Conservation (phyloP, 92 coral and sea anemone genomes). For the Epizoanthus ramosus region DNA sequence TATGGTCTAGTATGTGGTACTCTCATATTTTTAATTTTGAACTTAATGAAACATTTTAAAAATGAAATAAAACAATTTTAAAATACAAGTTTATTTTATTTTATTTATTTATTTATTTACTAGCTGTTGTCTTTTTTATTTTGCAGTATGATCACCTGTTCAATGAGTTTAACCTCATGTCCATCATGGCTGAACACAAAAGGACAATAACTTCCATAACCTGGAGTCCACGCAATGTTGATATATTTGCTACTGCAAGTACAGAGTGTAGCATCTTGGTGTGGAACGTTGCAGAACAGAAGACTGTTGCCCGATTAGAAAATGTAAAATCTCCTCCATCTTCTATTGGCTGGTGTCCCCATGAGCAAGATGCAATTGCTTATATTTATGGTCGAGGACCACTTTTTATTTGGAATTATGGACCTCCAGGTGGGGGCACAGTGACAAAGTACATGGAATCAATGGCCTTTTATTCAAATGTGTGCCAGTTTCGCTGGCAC, state of each 20-base stretch:
- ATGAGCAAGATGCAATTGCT: slow-evolving; percentile 69
- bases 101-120: too few relatives aligned
- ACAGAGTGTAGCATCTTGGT: slow-evolving; percentile 77
- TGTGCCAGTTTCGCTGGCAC: slow-evolving; percentile 97
- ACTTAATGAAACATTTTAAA: too few relatives aligned
- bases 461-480: slow-evolving; percentile 79
- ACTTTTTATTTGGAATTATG: slow-evolving; percentile 68
- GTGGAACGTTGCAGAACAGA: slow-evolving; percentile 89
- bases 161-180: slow-evolving; percentile 79
- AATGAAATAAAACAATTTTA: too few relatives aligned
- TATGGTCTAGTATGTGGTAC: too few relatives aligned
- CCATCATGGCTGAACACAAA: slow-evolving; percentile 89
- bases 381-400: slow-evolving; percentile 97
- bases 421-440: slow-evolving; percentile 62
- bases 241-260: slow-evolving; percentile 87
- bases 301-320: slow-evolving; percentile 59
- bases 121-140: too few relatives aligned
- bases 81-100: too few relatives aligned
- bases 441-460: slow-evolving; percentile 80
- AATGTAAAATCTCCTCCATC: slow-evolving; percentile 70
- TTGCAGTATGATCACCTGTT: slow-evolving; percentile 76
- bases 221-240: slow-evolving; percentile 85
- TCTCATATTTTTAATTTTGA: too few relatives aligned
- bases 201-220: slow-evolving; percentile 92
- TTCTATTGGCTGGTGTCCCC: slow-evolving; percentile 91